Base-by-base conservation (phyloP, 1,140 invertebrate genomes). In the Watersipora subatra region DNA sequence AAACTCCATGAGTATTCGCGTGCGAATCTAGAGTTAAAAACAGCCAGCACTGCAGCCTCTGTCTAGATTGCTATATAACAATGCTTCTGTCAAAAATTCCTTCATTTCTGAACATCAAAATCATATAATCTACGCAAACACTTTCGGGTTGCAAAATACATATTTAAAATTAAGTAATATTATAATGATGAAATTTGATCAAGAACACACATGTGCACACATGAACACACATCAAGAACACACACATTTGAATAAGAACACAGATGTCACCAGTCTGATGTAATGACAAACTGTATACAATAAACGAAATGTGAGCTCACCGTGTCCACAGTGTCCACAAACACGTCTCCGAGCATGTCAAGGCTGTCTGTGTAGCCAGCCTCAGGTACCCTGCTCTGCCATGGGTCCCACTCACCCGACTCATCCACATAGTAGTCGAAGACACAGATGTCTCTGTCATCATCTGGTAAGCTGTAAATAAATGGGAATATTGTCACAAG, bases 401-500 rank as follows among this genome's bases (percentile, higher is more conserved):
- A 81, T 3, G 75, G 74, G 62, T 81, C 78, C 79, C 79, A 81
- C 64, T 81, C 79, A 59, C 79, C 78, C 26, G 76, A 76, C 63
- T 81, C 79, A 69, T 81, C 79, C 26, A 81, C 78, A 71, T 80
- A 81, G 68, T 80, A 81, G 66, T 81, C 79, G 73, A 79, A 81
- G 62, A 80, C 75, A 69, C 73, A 77, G 58, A 80, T 79, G 64
- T 79, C 75, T 24, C 74, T 66, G 64, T 81, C 78, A 73, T 80
- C 78, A 75, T 81, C 79, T 62, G 79, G 79, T 59, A 81, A 69
- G n/a, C 78, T 80, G 22, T 24, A n/a, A 26, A 66, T 3, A 15
- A 24, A n/a, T n/a, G n/a, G n/a, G n/a, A n/a, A n/a, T n/a, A n/a
- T n/a, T n/a, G n/a, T n/a, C 2, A 63, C 19, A 24, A 64, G 2